Base-by-base conservation (phyloP, 2,797 vertebrate genomes). In the Morelia viridis region DNA sequence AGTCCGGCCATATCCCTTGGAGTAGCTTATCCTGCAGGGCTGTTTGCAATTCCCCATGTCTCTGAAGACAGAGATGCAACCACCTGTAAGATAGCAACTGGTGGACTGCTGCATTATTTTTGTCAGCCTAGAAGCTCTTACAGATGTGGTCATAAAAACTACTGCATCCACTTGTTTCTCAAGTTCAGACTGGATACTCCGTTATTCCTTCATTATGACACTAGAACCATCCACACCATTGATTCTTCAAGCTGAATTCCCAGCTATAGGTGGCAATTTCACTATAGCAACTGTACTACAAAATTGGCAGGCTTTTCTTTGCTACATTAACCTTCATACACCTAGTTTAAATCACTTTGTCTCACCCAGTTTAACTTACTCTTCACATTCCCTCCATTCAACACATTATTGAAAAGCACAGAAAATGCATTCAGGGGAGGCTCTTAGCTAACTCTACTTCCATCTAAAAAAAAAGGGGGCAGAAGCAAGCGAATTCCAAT, bases 361-460 rank as follows among this genome's bases (percentile, higher is more conserved):
- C 94, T 94, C 94, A 95, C 94, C 96, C 96, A 96, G 96, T 95
- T 92, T 92, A 88, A 56, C 17, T 80, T 96, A 96, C 93, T 94
- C 94, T 96, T 68, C 65, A 90, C 93, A 93, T 89, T 93, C 92
- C 94, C 91, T 76, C 35, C 87, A 89, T 85, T 89, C 71, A 96
- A 94, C 91, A 92, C 93, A 96, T 90, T 10, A 92, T 93, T 94
- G 94, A 95, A 96, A 97, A 92, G 95, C 95, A 94, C 96, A 96
- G 93, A 57, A 93, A 96, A 85, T 22, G 35, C 80, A 93, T 89
- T 68, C 71, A 91, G 87, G 53, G 35, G 87, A 94, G 92, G 90
- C 89, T 91, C 91, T 89, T 93, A 92, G 90, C 71, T 89, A 92
- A 96, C 92, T 93, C 92, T 28, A 8, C 83, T 93, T 58, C 88